Evolutionary conservation across 2,888 invertebrate species (phyloP).

Genomic region (Scaptomyza polygonia): DNA sequence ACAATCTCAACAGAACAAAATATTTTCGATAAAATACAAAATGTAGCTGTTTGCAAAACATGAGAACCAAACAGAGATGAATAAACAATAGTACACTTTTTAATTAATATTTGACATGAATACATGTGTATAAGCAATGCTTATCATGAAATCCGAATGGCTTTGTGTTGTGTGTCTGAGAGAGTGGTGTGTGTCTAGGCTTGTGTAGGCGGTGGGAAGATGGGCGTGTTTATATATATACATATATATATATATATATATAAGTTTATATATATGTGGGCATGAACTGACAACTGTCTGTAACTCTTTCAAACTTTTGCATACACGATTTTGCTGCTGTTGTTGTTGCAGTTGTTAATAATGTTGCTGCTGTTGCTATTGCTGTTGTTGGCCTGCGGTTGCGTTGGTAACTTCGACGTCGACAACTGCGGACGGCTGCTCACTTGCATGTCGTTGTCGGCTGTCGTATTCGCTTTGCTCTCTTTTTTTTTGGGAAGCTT

Average conservation of each 20-base stretch:
- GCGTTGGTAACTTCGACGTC: conserved; percentile 52
- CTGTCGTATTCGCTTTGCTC: conserved; percentile 26
- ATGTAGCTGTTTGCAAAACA: background rate
- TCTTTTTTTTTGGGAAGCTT: conserved; percentile 46
- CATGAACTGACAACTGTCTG: conserved; percentile 46
- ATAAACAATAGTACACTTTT: conserved; percentile 62
- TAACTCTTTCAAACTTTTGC: conserved; percentile 64
- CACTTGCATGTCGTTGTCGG: conserved; percentile 63
- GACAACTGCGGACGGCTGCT: conserved; percentile 58
- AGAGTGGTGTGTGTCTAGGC: conserved; percentile 2
- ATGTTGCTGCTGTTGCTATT: conserved; percentile 25
- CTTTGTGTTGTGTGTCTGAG: conserved; percentile 13
- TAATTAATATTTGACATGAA: conserved; percentile 82
- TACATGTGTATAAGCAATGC: conserved; percentile 67
- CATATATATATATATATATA: conserved; percentile 19
- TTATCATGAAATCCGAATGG: conserved; percentile 58
- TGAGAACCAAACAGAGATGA: conserved; percentile 5
- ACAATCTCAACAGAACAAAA: background rate
- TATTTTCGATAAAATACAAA: background rate
- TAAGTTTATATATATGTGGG: conserved; percentile 13
- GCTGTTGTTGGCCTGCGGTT: conserved; percentile 48
- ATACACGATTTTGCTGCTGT: conserved; percentile 38
- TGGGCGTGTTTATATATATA: conserved; percentile 12
- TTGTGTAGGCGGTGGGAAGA: conserved; percentile 4
- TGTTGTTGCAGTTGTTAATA: conserved; percentile 27